Evolutionary conservation across 2,888 invertebrate genomes (phyloP).

Genomic region (Mythimna lalbum): DNA sequence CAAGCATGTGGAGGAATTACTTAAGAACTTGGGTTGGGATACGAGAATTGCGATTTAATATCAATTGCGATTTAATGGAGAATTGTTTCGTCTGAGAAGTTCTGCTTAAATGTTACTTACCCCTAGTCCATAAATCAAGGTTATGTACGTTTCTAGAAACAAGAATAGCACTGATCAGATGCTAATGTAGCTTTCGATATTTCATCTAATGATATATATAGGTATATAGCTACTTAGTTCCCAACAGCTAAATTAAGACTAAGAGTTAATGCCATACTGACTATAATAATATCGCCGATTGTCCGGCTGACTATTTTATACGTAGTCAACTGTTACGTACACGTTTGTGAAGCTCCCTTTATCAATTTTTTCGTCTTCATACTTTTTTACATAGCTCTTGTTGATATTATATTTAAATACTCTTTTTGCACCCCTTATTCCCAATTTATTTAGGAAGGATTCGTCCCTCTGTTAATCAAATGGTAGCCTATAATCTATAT

Average conservation of each 20-base stretch:
- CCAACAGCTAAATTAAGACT: background rate
- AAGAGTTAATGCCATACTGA: background rate
- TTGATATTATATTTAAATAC: background rate
- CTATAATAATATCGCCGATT: background rate
- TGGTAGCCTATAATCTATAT: background rate
- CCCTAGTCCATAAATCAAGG: background rate
- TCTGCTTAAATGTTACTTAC: constrained; percentile 11
- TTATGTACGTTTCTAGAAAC: background rate
- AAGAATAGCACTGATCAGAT: background rate
- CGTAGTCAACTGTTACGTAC: background rate
- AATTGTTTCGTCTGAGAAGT: background rate
- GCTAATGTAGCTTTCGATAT: constrained; percentile 1
- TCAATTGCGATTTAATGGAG: constrained; percentile 28
- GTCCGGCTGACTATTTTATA: background rate
- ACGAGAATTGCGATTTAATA: constrained; percentile 30
- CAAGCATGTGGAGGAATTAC: constrained; percentile 38
- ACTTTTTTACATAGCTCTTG: background rate
- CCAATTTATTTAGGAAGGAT: background rate
- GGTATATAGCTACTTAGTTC: background rate
- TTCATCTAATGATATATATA: background rate
- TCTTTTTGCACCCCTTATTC: background rate
- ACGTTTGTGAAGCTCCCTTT: background rate
- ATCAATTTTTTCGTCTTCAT: background rate
- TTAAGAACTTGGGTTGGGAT: constrained; percentile 15
- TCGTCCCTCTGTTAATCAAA: background rate